These are phyloP conservation scores for Troides aeacus DNA, from an alignment of 2,888 invertebrate genomes.

Conservation along the genomic window DNA sequence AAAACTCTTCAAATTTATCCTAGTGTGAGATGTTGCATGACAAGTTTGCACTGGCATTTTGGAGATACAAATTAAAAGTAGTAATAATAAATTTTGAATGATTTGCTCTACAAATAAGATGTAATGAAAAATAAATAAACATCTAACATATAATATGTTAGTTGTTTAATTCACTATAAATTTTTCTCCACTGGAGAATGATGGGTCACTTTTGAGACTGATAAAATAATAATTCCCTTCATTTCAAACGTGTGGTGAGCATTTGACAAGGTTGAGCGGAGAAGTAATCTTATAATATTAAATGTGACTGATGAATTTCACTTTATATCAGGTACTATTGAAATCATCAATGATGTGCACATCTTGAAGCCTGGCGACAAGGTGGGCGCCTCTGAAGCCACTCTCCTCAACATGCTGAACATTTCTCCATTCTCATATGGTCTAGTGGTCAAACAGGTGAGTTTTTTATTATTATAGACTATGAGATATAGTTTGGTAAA, in stretches of 20 bases:
- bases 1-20: constrained; percentile 51
- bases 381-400: constrained; percentile 99
- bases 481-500: too few species aligned
- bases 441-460: constrained; percentile 91
- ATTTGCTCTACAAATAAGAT: too few species aligned
- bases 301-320: neutral
- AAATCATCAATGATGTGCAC: constrained; percentile 98
- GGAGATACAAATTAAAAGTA: constrained; percentile 19
- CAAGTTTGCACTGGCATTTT: constrained; percentile 46
- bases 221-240: too few species aligned
- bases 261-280: too few species aligned
- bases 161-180: too few species aligned
- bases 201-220: too few species aligned
- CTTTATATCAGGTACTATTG: constrained; percentile 89
- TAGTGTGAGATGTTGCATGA: constrained; percentile 42
- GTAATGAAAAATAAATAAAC: too few species aligned
- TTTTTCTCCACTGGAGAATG: too few species aligned
- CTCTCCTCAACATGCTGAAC: constrained; percentile 99
- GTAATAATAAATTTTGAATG: too few species aligned
- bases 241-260: too few species aligned
- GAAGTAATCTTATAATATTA: neutral
- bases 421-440: constrained; percentile 99
- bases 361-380: constrained; percentile 97
- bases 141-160: too few species aligned
- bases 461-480: constrained; percentile 26